Conservation (phyloP, 2,797 vertebrate species). For the Miichthys miiuy region DNA sequence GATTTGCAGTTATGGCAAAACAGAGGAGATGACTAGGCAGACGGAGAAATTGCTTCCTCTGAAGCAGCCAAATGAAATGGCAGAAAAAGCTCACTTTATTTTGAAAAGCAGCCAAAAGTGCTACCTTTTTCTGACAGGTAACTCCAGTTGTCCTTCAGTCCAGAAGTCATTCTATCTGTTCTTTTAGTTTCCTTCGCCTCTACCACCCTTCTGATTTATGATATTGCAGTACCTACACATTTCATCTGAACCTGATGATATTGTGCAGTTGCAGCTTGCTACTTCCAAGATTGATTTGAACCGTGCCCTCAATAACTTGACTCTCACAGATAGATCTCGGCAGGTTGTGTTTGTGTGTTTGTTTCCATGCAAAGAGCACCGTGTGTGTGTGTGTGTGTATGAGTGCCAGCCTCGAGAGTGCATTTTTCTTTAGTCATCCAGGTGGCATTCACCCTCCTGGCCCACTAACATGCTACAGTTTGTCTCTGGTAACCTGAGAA, state of each 20-base stretch:
- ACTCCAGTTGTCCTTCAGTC: neutral
- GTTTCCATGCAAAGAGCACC: slow-evolving; percentile 41
- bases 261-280: slow-evolving; percentile 21
- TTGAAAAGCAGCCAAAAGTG: slow-evolving; percentile 13
- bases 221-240: neutral
- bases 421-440: slow-evolving; percentile 29
- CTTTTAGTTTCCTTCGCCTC: neutral
- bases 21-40: slow-evolving; percentile 3
- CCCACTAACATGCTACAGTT: slow-evolving; percentile 9
- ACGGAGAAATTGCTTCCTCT: neutral
- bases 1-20: slow-evolving; percentile 7
- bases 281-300: slow-evolving; percentile 39
- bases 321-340: slow-evolving; percentile 18
- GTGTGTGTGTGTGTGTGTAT: neutral
- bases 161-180: neutral
- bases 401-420: slow-evolving; percentile 9
- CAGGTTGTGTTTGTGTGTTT: slow-evolving; percentile 28
- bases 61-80: neutral
- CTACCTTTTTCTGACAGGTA: slow-evolving; percentile 11
- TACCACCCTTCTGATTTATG: slow-evolving; percentile 2
- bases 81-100: slow-evolving; percentile 3
- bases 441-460: neutral
- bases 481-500: slow-evolving; percentile 28
- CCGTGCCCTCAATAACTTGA: slow-evolving; percentile 45
- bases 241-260: slow-evolving; percentile 32